Percentiles rank a stretch among this genome's conserved stretches.
These are phyloP conservation scores for Phocides pigmalion DNA, from an alignment of 1,140 invertebrate species.

Conservation along the genomic window DNA sequence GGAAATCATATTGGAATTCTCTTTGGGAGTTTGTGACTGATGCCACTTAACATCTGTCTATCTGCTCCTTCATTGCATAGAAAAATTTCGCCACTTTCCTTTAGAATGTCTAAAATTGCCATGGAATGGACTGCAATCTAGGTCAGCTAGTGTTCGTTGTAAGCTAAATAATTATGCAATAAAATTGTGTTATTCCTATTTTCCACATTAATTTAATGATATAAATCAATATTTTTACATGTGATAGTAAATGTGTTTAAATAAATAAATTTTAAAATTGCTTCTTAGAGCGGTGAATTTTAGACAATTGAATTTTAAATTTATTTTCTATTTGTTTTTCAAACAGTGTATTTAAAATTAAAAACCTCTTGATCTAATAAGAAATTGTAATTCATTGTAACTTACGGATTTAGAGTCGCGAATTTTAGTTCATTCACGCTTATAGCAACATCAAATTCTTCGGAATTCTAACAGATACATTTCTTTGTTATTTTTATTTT, in stretches of 20 bases:
- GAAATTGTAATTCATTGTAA: too few species aligned
- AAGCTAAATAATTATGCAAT: background rate
- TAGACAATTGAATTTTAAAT: background rate
- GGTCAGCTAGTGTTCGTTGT: background rate
- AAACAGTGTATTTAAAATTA: too few species aligned
- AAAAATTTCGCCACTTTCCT: background rate
- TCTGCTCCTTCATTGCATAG: background rate
- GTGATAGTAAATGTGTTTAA: too few species aligned
- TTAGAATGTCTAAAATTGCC: conserved; percentile 4
- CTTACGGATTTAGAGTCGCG: too few species aligned
- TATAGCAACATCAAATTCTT: too few species aligned
- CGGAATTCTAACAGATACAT: too few species aligned
- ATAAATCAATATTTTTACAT: too few species aligned
- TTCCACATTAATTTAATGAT: background rate
- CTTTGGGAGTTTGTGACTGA: background rate
- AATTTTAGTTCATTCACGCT: too few species aligned
- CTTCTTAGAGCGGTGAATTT: background rate
- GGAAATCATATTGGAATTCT: too few species aligned
- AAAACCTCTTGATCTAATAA: too few species aligned
- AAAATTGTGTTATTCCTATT: background rate
- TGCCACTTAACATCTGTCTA: background rate
- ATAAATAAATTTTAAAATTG: background rate
- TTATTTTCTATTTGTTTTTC: too few species aligned
- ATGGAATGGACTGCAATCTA: conserved; percentile 28
- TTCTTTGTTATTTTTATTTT: too few species aligned